phyloP scores from a whole-genome alignment of 2,888 invertebrate species.

The Prosopocoilus inquinatus region DNA sequence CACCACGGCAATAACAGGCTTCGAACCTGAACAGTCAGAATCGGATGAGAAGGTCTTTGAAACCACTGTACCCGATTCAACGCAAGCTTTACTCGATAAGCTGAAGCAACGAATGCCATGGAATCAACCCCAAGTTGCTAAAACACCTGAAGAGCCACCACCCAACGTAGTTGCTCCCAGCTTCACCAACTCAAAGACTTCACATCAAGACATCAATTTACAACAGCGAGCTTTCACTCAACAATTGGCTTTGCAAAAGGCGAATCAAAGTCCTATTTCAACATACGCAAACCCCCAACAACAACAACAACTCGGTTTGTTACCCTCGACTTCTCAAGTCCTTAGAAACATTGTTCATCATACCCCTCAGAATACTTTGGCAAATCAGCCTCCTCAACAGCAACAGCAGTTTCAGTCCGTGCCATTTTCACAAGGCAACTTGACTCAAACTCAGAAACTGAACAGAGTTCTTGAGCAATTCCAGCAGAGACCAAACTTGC shows the following conservation, averaged over 20 bases:
- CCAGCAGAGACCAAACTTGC: conserved; percentile 33
- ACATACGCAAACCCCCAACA: conserved; percentile 24
- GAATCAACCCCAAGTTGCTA: conserved; percentile 59
- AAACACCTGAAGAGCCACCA: conserved; percentile 23
- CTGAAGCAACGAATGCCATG: conserved; percentile 77
- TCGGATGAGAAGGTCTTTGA: conserved; percentile 52
- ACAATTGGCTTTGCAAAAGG: conserved; percentile 28
- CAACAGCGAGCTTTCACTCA: conserved; percentile 26
- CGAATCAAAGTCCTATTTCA: conserved; percentile 28
- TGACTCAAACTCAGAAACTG: conserved; percentile 14
- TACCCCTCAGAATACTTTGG: conserved; percentile 32
- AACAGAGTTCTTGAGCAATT: conserved; percentile 19
- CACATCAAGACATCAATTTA: conserved; percentile 34
- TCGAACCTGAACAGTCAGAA: conserved; percentile 49
- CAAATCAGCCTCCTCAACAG: conserved; percentile 50
- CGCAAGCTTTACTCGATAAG: conserved; percentile 69
- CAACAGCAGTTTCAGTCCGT: conserved; percentile 42
- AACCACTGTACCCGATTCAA: conserved; percentile 57
- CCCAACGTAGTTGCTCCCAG: conserved; percentile 48
- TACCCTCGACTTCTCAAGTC: conserved; percentile 33
- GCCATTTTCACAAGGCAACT: conserved; percentile 9
- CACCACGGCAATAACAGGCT: conserved; percentile 55
- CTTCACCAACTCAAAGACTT: conserved; percentile 32
- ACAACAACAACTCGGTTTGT: conserved; percentile 20
- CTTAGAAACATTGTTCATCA: conserved; percentile 48